Evolutionary conservation across 1,140 invertebrate genomes (phyloP).

Genomic region (Zaprionus kolodkinae): DNA sequence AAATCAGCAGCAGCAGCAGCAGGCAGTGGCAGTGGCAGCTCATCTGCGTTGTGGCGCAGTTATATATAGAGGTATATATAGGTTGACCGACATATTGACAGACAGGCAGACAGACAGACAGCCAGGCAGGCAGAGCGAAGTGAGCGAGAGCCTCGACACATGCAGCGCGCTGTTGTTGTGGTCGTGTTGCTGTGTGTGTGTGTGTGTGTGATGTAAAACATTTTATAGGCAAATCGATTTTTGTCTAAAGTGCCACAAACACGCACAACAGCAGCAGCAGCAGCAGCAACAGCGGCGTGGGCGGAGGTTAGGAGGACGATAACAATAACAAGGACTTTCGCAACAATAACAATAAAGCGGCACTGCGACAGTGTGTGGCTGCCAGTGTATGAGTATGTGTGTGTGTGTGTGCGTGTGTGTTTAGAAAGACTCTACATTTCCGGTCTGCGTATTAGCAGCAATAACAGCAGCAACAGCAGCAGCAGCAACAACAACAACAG

Average conservation of each 20-base stretch:
- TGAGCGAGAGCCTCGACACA: slow-evolving; percentile 24
- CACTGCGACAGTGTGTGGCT: slow-evolving; percentile 30
- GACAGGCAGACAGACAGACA: slow-evolving; percentile 10
- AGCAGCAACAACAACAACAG: slow-evolving; percentile 16
- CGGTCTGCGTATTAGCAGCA: slow-evolving; percentile 61
- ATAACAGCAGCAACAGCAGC: slow-evolving; percentile 9
- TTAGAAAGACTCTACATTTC: slow-evolving; percentile 16
- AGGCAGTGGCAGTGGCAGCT: slow-evolving; percentile 42
- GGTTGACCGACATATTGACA: slow-evolving; percentile 68
- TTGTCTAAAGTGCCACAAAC: slow-evolving; percentile 83
- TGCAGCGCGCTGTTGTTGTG: slow-evolving; percentile 45
- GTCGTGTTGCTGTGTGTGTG: slow-evolving; percentile 43
- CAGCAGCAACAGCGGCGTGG: slow-evolving; percentile 28
- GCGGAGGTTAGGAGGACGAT: slow-evolving; percentile 16
- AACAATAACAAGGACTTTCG: slow-evolving; percentile 59
- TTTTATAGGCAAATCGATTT: slow-evolving; percentile 83
- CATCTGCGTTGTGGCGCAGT: slow-evolving; percentile 21
- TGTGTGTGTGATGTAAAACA: slow-evolving; percentile 67
- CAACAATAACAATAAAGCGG: slow-evolving; percentile 61
- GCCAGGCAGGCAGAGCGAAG: slow-evolving; percentile 2
- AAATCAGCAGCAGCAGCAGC: neutral
- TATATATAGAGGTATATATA: slow-evolving; percentile 38
- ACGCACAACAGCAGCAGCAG: slow-evolving; percentile 57
- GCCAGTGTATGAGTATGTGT: neutral
- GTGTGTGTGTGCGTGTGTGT: too few species aligned